Conservation (phyloP, 2,797 vertebrate genomes). For the Tadarida brasiliensis region DNA sequence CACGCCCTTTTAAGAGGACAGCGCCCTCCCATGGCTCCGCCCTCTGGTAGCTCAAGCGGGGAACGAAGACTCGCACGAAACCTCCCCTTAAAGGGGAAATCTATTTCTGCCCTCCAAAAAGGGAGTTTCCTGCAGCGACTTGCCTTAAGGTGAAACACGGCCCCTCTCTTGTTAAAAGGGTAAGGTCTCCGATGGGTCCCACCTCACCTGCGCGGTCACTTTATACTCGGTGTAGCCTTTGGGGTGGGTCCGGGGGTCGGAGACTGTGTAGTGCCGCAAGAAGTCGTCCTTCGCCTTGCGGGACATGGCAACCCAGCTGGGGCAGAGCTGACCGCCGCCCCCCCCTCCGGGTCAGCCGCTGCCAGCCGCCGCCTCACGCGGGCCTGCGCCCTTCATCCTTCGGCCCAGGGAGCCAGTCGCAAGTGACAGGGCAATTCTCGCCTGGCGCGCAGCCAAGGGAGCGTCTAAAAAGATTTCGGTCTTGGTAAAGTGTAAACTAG, state of each 20-base stretch:
- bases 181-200: background rate
- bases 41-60: rapidly evolving
- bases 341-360: background rate
- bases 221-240: constrained; percentile 96
- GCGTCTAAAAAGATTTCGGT: constrained; percentile 72
- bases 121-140: background rate
- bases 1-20: constrained; percentile 56
- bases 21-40: background rate
- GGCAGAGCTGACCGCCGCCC: background rate
- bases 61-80: rapidly evolving
- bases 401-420: constrained; percentile 50
- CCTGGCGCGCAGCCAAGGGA: constrained; percentile 49
- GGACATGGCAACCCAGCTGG: constrained; percentile 88
- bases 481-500: constrained; percentile 40
- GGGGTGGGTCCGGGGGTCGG: constrained; percentile 93
- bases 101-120: constrained; percentile 13
- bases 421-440: background rate
- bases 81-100: constrained; percentile 72
- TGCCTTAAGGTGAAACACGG: constrained; percentile 25
- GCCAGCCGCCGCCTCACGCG: background rate
- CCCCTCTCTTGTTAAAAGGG: constrained; percentile 45
- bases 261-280: constrained; percentile 91
- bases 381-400: constrained; percentile 23
- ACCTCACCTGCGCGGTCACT: constrained; percentile 93
- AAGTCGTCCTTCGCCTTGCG: constrained; percentile 92